A percentile compares a stretch with the other conserved stretches of the same genome.
phyloP scores from a whole-genome alignment of 2,797 vertebrate genomes.

The Bradypodion pumilum region DNA sequence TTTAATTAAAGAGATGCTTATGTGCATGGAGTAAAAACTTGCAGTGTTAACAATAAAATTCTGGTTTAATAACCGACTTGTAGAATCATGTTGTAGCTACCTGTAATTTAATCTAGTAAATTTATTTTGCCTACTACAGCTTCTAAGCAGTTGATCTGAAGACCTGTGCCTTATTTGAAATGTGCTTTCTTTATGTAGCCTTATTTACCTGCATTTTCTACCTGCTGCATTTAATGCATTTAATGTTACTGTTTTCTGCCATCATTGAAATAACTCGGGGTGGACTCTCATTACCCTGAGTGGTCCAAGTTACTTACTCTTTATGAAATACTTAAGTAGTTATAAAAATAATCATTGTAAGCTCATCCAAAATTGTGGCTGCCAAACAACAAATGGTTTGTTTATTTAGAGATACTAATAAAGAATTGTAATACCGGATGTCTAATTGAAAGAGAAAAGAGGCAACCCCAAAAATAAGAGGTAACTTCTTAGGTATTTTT shows the following conservation, averaged over 20 bases:
- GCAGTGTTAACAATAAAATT: slow-evolving; percentile 32
- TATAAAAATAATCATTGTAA: background rate
- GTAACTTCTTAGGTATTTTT: background rate
- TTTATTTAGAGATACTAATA: background rate
- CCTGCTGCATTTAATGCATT: background rate
- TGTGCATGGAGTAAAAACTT: slow-evolving; percentile 22
- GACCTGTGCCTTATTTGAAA: slow-evolving; percentile 17
- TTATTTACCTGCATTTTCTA: slow-evolving; percentile 17
- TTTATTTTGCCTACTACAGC: slow-evolving; percentile 31
- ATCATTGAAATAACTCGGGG: too few relatives aligned
- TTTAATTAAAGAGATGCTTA: slow-evolving; percentile 25
- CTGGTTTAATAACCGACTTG: slow-evolving; percentile 34
- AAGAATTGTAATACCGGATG: background rate
- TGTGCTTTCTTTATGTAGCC: slow-evolving; percentile 30
- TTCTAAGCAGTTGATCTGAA: slow-evolving; percentile 33
- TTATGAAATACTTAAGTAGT: too few relatives aligned
- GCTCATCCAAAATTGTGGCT: background rate
- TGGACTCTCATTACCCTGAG: too few relatives aligned
- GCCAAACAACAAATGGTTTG: background rate
- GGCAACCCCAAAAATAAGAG: background rate
- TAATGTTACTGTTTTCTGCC: background rate
- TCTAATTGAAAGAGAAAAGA: background rate
- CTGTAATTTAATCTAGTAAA: background rate
- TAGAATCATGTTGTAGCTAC: slow-evolving; percentile 28
- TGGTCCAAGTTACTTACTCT: too few relatives aligned